Conservation (phyloP, 35 echinoderm and acorn worm genomes). For the Lytechinus variegatus region DNA sequence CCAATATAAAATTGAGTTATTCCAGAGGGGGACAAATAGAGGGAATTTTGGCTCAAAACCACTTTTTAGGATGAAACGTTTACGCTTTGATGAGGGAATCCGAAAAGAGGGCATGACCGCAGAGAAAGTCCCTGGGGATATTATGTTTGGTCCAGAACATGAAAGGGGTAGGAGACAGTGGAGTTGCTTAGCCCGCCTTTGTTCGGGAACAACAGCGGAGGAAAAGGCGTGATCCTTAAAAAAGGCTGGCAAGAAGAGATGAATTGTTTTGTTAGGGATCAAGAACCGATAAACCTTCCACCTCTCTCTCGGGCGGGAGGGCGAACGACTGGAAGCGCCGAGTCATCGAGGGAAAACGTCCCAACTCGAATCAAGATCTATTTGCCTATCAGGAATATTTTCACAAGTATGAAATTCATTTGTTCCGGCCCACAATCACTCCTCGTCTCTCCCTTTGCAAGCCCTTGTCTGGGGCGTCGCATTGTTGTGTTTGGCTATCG, state of each 20-base stretch:
- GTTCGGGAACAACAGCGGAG: background rate
- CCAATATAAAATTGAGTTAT: background rate
- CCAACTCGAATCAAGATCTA: background rate
- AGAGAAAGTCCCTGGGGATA: background rate
- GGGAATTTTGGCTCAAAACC: background rate
- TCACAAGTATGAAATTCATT: constrained; percentile 13
- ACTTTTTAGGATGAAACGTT: background rate
- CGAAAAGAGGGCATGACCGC: background rate
- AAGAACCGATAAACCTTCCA: background rate
- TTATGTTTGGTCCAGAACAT: background rate
- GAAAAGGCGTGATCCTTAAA: background rate
- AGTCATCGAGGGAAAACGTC: background rate
- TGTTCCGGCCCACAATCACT: background rate
- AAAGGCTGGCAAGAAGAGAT: background rate
- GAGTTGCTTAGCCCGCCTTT: background rate
- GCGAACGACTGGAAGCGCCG: background rate
- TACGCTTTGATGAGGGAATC: background rate
- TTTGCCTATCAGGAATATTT: background rate
- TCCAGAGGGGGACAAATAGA: background rate
- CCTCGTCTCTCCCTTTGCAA: background rate
- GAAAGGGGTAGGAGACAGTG: background rate
- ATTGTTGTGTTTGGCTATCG: background rate
- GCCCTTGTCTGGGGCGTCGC: background rate
- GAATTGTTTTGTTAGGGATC: constrained; percentile 2
- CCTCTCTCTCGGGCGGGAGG: background rate